These are phyloP conservation scores for Acanthosepion lycidas DNA, from an alignment of 2,888 invertebrate species.

Conservation along the genomic window DNA sequence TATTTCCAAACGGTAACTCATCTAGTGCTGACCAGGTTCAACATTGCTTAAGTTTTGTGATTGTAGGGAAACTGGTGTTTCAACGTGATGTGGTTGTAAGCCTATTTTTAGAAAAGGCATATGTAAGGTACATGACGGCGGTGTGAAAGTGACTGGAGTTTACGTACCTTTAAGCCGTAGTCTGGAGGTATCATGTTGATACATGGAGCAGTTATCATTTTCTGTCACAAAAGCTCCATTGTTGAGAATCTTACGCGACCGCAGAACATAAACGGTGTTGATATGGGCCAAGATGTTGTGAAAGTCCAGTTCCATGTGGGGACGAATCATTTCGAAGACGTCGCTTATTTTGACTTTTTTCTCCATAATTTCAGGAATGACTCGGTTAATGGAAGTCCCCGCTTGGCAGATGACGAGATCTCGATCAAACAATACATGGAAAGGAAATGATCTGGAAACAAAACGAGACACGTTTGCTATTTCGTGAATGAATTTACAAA, in stretches of 20 bases:
- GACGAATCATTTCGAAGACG: conserved; percentile 64
- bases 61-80: too few relatives aligned
- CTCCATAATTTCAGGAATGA: conserved; percentile 75
- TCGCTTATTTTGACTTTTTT: conserved; percentile 51
- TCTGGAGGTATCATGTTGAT: conserved; percentile 60
- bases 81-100: too few relatives aligned
- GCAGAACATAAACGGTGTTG: conserved; percentile 69
- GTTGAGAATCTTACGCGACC: conserved; percentile 58
- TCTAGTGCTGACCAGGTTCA: too few relatives aligned
- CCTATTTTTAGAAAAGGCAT: too few relatives aligned
- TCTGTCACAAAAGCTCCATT: conserved; percentile 49
- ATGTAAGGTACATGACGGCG: too few relatives aligned
- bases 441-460: conserved; percentile 85
- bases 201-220: conserved; percentile 51
- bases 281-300: conserved; percentile 66
- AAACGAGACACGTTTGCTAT: too few relatives aligned
- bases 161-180: conserved; percentile 78
- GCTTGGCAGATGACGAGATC: conserved; percentile 91
- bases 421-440: conserved; percentile 94
- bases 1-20: too few relatives aligned
- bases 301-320: conserved; percentile 67
- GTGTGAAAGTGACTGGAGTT: too few relatives aligned
- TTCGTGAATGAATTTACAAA: too few relatives aligned
- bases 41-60: too few relatives aligned
- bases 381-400: conserved; percentile 88